Percentiles rank a stretch among this genome's conserved stretches.
These are phyloP conservation scores for Plebejus melissa DNA, from an alignment of 2,888 invertebrate species.

Conservation along the genomic window DNA sequence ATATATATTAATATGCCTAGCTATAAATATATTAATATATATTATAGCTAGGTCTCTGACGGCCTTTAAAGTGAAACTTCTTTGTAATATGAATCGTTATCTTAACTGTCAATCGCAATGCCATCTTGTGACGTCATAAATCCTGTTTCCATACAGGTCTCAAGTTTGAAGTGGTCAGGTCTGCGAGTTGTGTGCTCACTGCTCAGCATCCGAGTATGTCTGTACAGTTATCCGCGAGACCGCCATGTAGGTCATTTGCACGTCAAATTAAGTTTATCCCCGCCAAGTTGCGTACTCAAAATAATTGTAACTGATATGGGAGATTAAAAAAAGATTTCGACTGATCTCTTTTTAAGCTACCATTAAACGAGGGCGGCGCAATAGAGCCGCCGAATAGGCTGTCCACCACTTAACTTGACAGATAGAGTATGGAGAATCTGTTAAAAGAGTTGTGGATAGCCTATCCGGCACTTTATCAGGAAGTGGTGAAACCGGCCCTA, in stretches of 20 bases:
- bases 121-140: not conserved
- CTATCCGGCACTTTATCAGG: too few species aligned
- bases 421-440: too few species aligned
- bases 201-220: conserved; percentile 45
- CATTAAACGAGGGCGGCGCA: too few species aligned
- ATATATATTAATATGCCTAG: too few species aligned
- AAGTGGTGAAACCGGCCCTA: too few species aligned
- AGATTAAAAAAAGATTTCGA: not conserved
- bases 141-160: not conserved
- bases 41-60: too few species aligned
- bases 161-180: conserved; percentile 7
- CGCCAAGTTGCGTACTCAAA: not conserved
- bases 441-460: too few species aligned
- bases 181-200: conserved; percentile 41
- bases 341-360: not conserved
- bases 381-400: too few species aligned
- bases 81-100: not conserved
- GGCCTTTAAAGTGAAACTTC: not conserved
- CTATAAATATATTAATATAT: too few species aligned
- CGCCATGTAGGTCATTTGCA: conserved; percentile 62
- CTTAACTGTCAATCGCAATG: not conserved
- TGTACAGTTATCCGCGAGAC: conserved; percentile 68
- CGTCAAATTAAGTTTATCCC: conserved; percentile 55
- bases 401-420: too few species aligned
- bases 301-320: not conserved